A percentile compares a stretch with the other conserved stretches of the same genome.
phyloP scores from a whole-genome alignment of 2,888 invertebrate species.

The Hypomecis atomaria region DNA sequence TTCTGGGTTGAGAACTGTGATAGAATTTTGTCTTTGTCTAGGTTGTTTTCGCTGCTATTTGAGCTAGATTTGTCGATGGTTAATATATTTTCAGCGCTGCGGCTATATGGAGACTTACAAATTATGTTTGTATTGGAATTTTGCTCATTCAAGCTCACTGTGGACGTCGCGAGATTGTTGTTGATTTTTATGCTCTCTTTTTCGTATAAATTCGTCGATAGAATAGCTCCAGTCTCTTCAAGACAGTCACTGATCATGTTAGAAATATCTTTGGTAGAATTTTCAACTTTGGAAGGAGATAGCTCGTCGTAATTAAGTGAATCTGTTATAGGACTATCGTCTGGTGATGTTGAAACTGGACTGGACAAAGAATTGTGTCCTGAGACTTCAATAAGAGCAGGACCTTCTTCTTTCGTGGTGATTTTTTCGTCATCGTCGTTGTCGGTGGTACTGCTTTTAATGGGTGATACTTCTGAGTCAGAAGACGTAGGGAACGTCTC shows the following conservation, averaged over 20 bases:
- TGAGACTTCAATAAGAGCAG: conserved; percentile 12
- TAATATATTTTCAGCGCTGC: conserved; percentile 72
- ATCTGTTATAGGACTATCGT: conserved; percentile 44
- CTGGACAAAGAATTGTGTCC: conserved; percentile 48
- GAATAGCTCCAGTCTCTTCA: conserved; percentile 29
- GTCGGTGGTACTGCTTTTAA: conserved; percentile 45
- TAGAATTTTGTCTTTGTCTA: conserved; percentile 67
- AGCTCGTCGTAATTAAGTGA: conserved; percentile 43
- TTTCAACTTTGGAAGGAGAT: conserved; percentile 40
- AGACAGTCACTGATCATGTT: conserved; percentile 31
- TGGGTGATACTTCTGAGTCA: conserved; percentile 54
- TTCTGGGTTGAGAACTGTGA: conserved; percentile 68
- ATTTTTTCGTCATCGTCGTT: conserved; percentile 25
- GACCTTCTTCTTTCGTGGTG: conserved; percentile 5
- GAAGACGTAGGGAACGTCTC: conserved; percentile 50
- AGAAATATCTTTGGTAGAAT: conserved; percentile 45
- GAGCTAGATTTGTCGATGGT: conserved; percentile 38
- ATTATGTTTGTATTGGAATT: conserved; percentile 46
- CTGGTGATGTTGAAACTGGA: conserved; percentile 51
- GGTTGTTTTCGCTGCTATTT: conserved; percentile 52
- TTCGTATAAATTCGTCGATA: conserved; percentile 4
- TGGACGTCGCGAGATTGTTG: conserved; percentile 61
- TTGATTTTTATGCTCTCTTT: conserved; percentile 36
- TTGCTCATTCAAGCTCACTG: conserved; percentile 65
- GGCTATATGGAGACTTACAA: conserved; percentile 60